phyloP scores from a whole-genome alignment of 2,113 vertebrate species.

The Lipophrys pholis region DNA sequence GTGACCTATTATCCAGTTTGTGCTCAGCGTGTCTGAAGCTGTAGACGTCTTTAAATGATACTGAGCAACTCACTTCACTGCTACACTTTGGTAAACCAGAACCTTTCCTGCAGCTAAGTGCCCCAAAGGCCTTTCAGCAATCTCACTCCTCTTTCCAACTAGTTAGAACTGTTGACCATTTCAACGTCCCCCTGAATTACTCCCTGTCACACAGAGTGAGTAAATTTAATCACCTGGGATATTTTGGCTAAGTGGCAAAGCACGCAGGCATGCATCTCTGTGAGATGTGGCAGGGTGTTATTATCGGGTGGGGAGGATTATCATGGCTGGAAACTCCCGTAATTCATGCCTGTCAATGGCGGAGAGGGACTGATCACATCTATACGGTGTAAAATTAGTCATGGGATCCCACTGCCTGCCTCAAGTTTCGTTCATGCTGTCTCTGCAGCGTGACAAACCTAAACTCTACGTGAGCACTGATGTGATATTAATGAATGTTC shows the following conservation, averaged over 20 bases:
- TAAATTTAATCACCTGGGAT: constrained; percentile 59
- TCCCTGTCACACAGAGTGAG: constrained; percentile 30
- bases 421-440: constrained; percentile 9
- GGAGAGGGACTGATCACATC: constrained; percentile 23
- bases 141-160: constrained; percentile 33
- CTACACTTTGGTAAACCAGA: constrained; percentile 17
- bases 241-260: constrained; percentile 47
- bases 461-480: neutral
- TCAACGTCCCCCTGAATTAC: constrained; percentile 41
- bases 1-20: constrained; percentile 46
- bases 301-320: constrained; percentile 55
- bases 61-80: constrained; percentile 13
- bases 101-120: constrained; percentile 27
- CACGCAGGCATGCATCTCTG: constrained; percentile 27
- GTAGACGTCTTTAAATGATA: constrained; percentile 36
- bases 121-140: neutral
- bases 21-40: constrained; percentile 48
- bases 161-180: constrained; percentile 30
- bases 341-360: constrained; percentile 54
- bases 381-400: constrained; percentile 37
- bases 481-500: neutral
- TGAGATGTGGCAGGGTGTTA: constrained; percentile 64
- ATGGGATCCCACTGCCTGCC: neutral
- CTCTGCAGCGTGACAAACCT: constrained; percentile 1
- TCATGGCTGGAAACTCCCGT: constrained; percentile 57